Base-by-base conservation (phyloP, 1,140 invertebrate genomes). In the Lepidotrigona ventralis region DNA sequence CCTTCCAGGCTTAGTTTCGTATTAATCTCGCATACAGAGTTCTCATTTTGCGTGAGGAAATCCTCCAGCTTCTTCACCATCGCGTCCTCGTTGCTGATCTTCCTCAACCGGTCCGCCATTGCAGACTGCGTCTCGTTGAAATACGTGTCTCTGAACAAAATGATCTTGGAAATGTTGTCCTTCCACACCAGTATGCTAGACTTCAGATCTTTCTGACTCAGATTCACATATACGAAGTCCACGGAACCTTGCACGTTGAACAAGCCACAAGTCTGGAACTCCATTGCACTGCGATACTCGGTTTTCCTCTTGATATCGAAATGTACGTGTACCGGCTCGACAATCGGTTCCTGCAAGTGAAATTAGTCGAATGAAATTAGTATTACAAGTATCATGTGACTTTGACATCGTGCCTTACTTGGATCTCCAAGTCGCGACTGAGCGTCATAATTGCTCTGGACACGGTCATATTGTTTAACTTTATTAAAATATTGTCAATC, bases 381-480 rank as follows among this genome's bases (percentile, higher is more conserved):
- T 11, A 3, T 66, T 21, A 33, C 21, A 66, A 33, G 33, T 33
- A 33, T 21, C 19, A 33, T 9, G 21, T 21, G 29, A 2, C 17
- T 8, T 2, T 15, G 73, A 39, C 11, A 46, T 79, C 46, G 51
- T 60, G 74, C 64, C 79, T 82, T 91, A 96, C 96, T 93, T 96
- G 96, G 71, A 97, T 96, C 94, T 97, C 96, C 79, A 97, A 91
- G 56, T 95, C 95, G 17, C 96, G 96, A 66, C 95, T 95, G 39
- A 97, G 90, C 0, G 96, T 96, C 95, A 97, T 96, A 17, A 97
- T 96, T 69, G 96, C 96, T 90, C 97, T 93, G 3, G 96, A 96
- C 2, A 98, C 90, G 26, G 96, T 96, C 68, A 97, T 94, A 33
- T 96, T 95, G 81, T 95, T 95, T 2, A 97, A 93, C 92, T 96